Percentiles rank a stretch among this genome's conserved stretches.
Evolutionary conservation across 2,113 vertebrate species (phyloP).

Genomic region (Sigmodon hispidus): DNA sequence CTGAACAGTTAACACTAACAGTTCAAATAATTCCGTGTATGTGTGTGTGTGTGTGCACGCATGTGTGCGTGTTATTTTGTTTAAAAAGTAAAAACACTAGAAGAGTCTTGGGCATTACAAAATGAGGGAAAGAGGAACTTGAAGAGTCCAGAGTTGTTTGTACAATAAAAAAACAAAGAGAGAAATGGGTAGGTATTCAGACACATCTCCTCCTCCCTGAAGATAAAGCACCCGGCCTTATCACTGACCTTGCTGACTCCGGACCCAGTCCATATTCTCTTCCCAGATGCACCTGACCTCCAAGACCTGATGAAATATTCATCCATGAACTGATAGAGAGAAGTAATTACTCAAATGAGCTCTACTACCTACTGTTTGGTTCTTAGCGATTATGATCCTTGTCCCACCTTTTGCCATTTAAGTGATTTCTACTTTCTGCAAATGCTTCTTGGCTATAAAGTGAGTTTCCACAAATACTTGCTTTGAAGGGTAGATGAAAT

Average conservation of each 20-base stretch:
- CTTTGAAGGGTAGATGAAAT: slow-evolving; percentile 30
- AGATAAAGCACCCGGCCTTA: not conserved
- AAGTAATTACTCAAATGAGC: not conserved
- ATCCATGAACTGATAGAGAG: not conserved
- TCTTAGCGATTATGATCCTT: no score
- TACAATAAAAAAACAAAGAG: slow-evolving; percentile 28
- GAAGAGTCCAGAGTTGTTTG: slow-evolving; percentile 1
- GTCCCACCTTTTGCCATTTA: not conserved
- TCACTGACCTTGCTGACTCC: not conserved
- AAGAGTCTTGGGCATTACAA: slow-evolving; percentile 18
- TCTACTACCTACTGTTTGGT: not conserved
- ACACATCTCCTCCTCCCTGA: not conserved
- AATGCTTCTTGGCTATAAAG: not conserved
- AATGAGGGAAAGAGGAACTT: not conserved
- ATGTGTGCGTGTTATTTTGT: not conserved
- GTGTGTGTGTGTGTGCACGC: not conserved
- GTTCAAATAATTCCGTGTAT: not conserved
- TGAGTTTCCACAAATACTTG: not conserved
- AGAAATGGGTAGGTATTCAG: not conserved
- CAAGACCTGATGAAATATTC: not conserved
- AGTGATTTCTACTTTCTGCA: not conserved
- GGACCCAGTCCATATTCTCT: not conserved
- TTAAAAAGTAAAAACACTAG: slow-evolving; percentile 16
- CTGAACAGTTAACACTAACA: not conserved
- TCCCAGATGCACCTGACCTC: slow-evolving; percentile 12